Evolutionary conservation across 2,888 invertebrate species (phyloP).

Genomic region (Trichogramma evanescens): DNA sequence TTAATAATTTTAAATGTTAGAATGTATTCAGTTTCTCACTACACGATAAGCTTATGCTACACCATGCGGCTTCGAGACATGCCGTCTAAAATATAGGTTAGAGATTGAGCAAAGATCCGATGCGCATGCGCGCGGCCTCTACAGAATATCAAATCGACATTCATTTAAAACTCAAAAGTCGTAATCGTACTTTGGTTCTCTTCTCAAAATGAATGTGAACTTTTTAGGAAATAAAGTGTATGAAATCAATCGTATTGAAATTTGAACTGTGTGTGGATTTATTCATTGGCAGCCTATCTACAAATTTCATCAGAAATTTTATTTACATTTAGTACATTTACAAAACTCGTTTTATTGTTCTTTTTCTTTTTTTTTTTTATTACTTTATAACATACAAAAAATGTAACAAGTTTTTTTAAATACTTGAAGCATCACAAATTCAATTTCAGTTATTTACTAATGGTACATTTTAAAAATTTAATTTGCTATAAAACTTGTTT

Average conservation of each 20-base stretch:
- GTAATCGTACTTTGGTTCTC: too few species aligned
- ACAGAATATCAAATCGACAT: too few species aligned
- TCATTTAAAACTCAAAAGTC: too few species aligned
- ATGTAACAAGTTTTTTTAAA: constrained; percentile 11
- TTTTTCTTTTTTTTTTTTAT: constrained; percentile 1
- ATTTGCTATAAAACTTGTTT: constrained; percentile 5
- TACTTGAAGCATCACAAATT: constrained; percentile 9
- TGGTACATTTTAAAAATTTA: not conserved
- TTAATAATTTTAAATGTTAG: too few species aligned
- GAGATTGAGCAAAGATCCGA: too few species aligned
- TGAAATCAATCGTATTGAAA: not conserved
- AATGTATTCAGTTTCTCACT: too few species aligned
- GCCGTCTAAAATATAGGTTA: too few species aligned
- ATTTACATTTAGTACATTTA: constrained; percentile 22
- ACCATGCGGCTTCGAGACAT: too few species aligned
- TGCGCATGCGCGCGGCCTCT: too few species aligned
- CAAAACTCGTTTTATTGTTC: too few species aligned
- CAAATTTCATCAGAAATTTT: constrained; percentile 19
- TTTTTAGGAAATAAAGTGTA: not conserved
- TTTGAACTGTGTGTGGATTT: constrained; percentile 13
- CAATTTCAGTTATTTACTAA: constrained; percentile 1
- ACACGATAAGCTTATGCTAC: too few species aligned
- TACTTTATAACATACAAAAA: constrained; percentile 20
- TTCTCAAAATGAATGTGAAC: not conserved
- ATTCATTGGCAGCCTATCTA: constrained; percentile 18